A percentile compares a stretch with the other conserved stretches of the same genome.
These are phyloP conservation scores for Calliphora vomitoria DNA, from an alignment of 2,888 invertebrate genomes.

Conservation along the genomic window DNA sequence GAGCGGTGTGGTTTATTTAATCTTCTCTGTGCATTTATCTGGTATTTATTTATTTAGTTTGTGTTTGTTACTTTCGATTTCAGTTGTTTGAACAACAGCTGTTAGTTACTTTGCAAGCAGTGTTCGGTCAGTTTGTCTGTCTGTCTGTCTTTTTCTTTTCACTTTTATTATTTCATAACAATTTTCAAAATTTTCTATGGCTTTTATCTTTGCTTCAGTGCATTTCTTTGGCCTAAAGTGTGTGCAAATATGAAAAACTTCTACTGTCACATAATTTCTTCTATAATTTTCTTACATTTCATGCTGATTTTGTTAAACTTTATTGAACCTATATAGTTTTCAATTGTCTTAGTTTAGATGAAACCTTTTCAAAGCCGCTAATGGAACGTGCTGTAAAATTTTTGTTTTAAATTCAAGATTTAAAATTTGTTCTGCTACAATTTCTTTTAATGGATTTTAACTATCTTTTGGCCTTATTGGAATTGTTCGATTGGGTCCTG, in stretches of 20 bases:
- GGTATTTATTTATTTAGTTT: neutral
- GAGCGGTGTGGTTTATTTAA: conserved; percentile 42
- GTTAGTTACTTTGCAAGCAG: neutral
- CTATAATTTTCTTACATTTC: conserved; percentile 60
- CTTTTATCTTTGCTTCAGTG: conserved; percentile 71
- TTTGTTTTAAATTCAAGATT: neutral
- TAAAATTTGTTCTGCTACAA: neutral
- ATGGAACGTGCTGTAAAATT: conserved; percentile 49
- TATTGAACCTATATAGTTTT: no score
- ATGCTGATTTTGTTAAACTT: conserved; percentile 59
- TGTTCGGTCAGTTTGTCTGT: conserved; percentile 8
- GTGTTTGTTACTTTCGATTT: neutral
- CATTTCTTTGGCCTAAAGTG: conserved; percentile 51
- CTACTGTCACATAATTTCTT: conserved; percentile 65
- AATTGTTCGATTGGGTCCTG: no score
- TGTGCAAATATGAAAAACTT: conserved; percentile 21
- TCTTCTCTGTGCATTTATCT: conserved; percentile 21
- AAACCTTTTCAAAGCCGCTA: conserved; percentile 30
- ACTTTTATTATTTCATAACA: conserved; percentile 46
- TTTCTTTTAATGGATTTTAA: neutral
- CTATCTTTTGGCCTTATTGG: no score
- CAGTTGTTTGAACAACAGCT: neutral
- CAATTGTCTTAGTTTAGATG: neutral
- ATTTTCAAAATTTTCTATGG: conserved; percentile 59
- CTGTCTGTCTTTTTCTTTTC: neutral